Percentiles rank a stretch among this genome's conserved stretches.
These are phyloP conservation scores for Condylura cristata DNA, from an alignment of 2,113 vertebrate genomes.

Conservation along the genomic window DNA sequence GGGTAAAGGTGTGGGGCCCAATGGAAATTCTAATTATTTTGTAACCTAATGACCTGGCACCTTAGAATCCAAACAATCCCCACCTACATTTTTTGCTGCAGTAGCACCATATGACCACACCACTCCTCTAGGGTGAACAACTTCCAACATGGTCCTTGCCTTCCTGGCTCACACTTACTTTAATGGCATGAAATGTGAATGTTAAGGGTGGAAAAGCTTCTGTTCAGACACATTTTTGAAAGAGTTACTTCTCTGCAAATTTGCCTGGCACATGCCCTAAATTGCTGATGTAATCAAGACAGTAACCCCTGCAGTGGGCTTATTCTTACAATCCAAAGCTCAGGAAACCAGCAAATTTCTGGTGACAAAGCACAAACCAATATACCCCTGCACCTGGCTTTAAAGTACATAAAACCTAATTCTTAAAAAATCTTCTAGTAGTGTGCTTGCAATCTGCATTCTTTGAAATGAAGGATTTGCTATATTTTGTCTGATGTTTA, in stretches of 20 bases:
- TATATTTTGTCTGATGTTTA: background rate
- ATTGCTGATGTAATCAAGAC: background rate
- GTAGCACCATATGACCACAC: background rate
- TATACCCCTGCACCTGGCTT: background rate
- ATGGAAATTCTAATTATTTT: background rate
- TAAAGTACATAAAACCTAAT: background rate
- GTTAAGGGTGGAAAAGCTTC: background rate
- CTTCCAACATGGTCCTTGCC: background rate
- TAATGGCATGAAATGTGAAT: background rate
- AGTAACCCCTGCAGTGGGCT: background rate
- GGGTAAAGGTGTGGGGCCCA: background rate
- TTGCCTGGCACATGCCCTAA: background rate
- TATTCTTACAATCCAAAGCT: background rate
- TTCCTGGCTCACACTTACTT: background rate
- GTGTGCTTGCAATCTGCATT: background rate
- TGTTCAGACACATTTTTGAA: background rate
- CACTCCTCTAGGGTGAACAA: background rate
- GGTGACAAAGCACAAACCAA: background rate
- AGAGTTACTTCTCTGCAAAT: background rate
- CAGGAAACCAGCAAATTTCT: background rate
- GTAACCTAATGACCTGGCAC: background rate
- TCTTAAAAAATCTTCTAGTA: background rate
- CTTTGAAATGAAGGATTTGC: background rate
- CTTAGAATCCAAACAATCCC: slow-evolving; percentile 26
- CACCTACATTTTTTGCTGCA: background rate